Evolutionary conservation across 2,888 invertebrate species (phyloP), one percentile per base, ranked within the genome.

Genomic region (Drosophila dives): DNA sequence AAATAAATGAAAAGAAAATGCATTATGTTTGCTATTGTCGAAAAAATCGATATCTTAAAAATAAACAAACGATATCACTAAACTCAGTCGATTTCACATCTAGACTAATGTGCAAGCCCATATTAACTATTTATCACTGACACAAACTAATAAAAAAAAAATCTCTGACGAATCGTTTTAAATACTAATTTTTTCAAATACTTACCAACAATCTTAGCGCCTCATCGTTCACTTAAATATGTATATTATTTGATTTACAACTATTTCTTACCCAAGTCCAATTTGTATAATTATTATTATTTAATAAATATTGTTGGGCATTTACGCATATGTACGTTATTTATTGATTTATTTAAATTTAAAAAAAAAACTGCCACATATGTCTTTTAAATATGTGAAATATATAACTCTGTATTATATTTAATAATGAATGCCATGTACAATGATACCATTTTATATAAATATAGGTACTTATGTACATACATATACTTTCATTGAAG

Each of bases 1-100:
- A 81, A 80, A 84, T 88, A 84, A 69, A 71, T 66, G 10, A 48
- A 66, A 49, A 65, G 79, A 89, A 91, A 91, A 80, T 83, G 81
- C 42, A 49, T 83, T 77, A 77, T 73, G 77, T 79, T 78, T 84
- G 81, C 82, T 81, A 73, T 74, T 83, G 79, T 74, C 75, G 56
- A 72, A 62, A 63, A 72, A 72, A 75, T 59, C 63, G 72, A 79
- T 79, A 81, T 83, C 78, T 58, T 64, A 73, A 79, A 72, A 63
- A 80, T 59, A 64, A 86, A 72, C 75, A 75, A 66, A 56, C 54
- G 87, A 89, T 83, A 86, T 86, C 81, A 71, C 58, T 65, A 60
- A 65, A 67, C 65, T 60, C 78, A 73, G 73, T 62, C 69, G 81
- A 87, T 89, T 75, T 80, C 67, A 81, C 62, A 71, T 67, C 71